These are phyloP conservation scores for Colius striatus DNA, from an alignment of 2,113 vertebrate genomes.

Conservation along the genomic window DNA sequence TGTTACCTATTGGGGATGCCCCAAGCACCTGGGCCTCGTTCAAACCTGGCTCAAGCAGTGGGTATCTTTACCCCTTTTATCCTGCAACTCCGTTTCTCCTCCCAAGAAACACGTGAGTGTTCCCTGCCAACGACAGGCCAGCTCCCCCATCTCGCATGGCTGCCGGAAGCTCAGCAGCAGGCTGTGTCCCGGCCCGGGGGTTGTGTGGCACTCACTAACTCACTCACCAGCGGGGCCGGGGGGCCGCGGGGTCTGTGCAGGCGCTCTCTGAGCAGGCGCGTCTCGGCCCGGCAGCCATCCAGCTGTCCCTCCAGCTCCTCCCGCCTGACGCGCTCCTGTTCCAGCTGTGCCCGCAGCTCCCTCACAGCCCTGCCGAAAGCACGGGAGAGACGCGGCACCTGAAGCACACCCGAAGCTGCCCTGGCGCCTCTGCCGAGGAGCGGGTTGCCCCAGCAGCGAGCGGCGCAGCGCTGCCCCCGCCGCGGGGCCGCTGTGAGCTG, in stretches of 20 bases:
- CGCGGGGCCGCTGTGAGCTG: too few relatives aligned
- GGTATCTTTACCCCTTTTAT: neutral
- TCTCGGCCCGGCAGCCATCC: slow-evolving; percentile 75
- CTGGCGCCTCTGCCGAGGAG: too few relatives aligned
- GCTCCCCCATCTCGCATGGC: neutral
- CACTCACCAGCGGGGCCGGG: neutral
- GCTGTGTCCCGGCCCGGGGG: neutral
- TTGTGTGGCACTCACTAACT: slow-evolving; percentile 16
- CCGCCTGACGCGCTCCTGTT: slow-evolving; percentile 76
- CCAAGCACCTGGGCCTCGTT: neutral
- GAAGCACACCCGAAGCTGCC: neutral
- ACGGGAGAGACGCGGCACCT: neutral
- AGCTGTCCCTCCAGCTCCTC: slow-evolving; percentile 82
- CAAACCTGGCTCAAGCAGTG: neutral
- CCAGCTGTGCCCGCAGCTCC: slow-evolving; percentile 78
- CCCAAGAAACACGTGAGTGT: neutral
- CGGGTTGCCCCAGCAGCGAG: too few relatives aligned
- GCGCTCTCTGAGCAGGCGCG: slow-evolving; percentile 58
- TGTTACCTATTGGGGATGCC: too few relatives aligned
- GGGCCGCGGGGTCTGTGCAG: neutral
- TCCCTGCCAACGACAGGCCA: neutral
- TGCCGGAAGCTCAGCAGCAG: neutral
- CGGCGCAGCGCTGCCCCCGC: too few relatives aligned
- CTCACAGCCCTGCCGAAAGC: slow-evolving; percentile 64
- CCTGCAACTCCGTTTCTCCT: neutral